Base-by-base conservation (phyloP, 92 coral and sea anemone species). In the Palythoa caribaeorum region DNA sequence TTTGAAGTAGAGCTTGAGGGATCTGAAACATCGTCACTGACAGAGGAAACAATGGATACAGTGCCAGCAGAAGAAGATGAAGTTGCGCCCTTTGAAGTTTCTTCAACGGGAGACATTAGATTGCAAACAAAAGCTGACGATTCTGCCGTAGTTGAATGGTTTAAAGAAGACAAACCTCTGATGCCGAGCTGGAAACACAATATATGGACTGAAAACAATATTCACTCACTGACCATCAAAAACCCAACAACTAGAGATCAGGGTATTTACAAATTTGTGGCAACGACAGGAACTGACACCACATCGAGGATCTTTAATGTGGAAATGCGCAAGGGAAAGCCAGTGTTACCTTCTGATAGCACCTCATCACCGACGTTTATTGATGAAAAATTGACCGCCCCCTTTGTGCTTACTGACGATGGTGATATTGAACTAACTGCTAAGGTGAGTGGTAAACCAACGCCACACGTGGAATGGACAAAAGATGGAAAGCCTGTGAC, bases 61-160 rank as follows among this genome's bases (percentile, higher is more conserved):
- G 76, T 53, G 55, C 20, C 76, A 47, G 60, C n/a, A 5, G 39
- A 17, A 47, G 86, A 81, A 47, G 86, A 81, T 2, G 76, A 81
- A 9, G 60, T 47, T 81, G 37, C 13, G 15, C 86, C 86, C 38
- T 81, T 81, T 81, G 62, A 81, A 81, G 47, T 81, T 19, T 66
- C 63, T 28, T 51, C 86, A 66, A 14, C 73, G 15, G 86, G 86
- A 17, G 86, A 81, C 76, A 65, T 81, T 13, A 66, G 54, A 51
- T 21, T 81, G 76, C 75, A 81, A 60, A 53, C 55, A 57, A 81
- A 81, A 38, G 75, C 86, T 47, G 60, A 69, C 59, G 76, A 65
- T 38, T 81, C 86, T n/a, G 76, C 98, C 16, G 96, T 93, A 36
- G 91, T 96, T 20, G 86, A 86, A 53, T 96, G 99, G 99, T 96